phyloP scores from a whole-genome alignment of 2,888 invertebrate species.

The Heterodera filipjevi region DNA sequence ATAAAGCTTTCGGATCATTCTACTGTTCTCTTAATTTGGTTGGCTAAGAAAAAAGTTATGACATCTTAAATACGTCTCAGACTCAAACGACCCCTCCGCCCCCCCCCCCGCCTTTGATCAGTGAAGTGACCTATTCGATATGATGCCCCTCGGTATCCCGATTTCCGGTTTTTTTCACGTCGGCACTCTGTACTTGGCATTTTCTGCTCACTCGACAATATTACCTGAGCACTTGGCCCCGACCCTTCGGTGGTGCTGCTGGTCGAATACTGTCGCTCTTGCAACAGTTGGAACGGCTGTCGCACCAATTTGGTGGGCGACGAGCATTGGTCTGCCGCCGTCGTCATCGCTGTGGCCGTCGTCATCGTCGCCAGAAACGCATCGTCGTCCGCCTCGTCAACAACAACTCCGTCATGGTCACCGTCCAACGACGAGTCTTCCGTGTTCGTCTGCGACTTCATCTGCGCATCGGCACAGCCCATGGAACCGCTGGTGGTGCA shows the following conservation, averaged over 20 bases:
- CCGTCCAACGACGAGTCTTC: conserved; percentile 30
- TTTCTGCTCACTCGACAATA: background rate
- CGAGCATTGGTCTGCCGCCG: background rate
- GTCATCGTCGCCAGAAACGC: conserved; percentile 3
- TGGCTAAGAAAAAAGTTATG: too few relatives aligned
- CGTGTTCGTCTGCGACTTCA: conserved; percentile 30
- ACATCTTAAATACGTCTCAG: too few relatives aligned
- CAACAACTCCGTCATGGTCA: background rate
- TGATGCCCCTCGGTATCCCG: too few relatives aligned
- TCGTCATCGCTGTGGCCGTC: background rate
- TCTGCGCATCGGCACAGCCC: conserved; percentile 28
- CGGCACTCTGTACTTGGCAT: too few relatives aligned
- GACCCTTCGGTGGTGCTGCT: conserved; percentile 27
- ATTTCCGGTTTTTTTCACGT: too few relatives aligned
- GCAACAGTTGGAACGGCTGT: conserved; percentile 38
- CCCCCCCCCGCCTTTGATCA: too few relatives aligned
- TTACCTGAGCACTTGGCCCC: conserved; percentile 14
- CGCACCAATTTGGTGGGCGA: conserved; percentile 27
- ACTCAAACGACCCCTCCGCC: too few relatives aligned
- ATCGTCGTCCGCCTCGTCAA: conserved; percentile 4
- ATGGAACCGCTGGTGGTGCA: conserved; percentile 27
- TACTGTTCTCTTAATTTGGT: too few relatives aligned
- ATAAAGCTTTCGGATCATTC: too few relatives aligned
- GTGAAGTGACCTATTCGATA: too few relatives aligned
- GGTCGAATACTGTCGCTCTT: conserved; percentile 35